Percentiles rank a stretch among this genome's conserved stretches.
Conservation (phyloP, 2,888 invertebrate species). For the Dasysyrphus tricinctus region DNA sequence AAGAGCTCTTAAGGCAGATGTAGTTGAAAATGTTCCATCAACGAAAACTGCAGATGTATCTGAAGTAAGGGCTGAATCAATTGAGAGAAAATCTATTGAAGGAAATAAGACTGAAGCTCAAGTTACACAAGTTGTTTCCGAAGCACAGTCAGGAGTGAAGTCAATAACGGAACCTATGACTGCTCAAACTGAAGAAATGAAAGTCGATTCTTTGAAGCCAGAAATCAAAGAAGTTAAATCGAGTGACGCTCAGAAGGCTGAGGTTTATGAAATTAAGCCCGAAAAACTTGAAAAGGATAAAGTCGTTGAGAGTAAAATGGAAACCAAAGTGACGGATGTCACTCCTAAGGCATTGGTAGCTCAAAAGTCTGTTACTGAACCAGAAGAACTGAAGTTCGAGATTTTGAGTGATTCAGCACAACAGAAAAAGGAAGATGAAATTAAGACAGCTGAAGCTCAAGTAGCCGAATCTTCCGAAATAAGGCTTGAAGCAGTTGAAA, state of each 20-base stretch:
- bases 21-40: neutral
- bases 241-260: neutral
- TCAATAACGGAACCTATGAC: conserved; percentile 5
- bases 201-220: neutral
- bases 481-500: conserved; percentile 26
- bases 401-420: conserved; percentile 40
- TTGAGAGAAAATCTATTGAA: conserved; percentile 33
- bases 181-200: conserved; percentile 12
- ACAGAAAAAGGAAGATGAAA: conserved; percentile 40
- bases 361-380: neutral
- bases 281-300: neutral
- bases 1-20: neutral
- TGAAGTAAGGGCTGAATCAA: conserved; percentile 8
- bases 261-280: neutral
- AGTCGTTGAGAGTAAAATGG: neutral
- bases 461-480: conserved; percentile 36
- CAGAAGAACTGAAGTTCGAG: neutral
- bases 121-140: neutral
- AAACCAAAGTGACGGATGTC: neutral
- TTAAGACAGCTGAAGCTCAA: conserved; percentile 9
- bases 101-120: neutral
- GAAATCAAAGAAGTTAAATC: neutral
- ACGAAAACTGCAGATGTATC: neutral
- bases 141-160: neutral
- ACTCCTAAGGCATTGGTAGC: neutral